Evolutionary conservation across 2,888 invertebrate genomes (phyloP), one percentile per base, ranked within the genome.

Genomic region (Eupeodes luniger): DNA sequence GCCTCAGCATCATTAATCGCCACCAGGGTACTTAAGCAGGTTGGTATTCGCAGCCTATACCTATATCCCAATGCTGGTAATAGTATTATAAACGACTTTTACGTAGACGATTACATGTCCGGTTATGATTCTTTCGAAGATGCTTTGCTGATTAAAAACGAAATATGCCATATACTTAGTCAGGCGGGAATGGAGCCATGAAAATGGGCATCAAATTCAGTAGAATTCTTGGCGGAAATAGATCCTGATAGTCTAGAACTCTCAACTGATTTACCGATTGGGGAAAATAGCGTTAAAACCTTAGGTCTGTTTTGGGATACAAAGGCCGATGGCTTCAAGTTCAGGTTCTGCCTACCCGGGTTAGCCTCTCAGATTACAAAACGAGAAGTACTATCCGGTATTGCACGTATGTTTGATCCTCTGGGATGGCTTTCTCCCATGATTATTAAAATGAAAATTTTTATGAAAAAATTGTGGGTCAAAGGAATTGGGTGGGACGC

Each of bases 391-490:
- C 61, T 70, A 7, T 55, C 57, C 9, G 67, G 55, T 40, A 40
- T 40, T 40, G 40, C 40, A 5, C 40, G 51, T 16, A 53, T 69
- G 2, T 79, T 70, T 27, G 70, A 67, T 51, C 70, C 70, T 14
- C 61, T 53, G 40, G 69, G 79, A n/a, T 34, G 61, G 36, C 40
- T 72, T 16, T 49, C 70, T 4, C 80, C 80, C 11, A 19, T 64
- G 12, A 49, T 72, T 9, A 64, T 80, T 53, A 53, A 49, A 12
- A 70, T 57, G 40, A 80, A 80, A 44, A 72, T 72, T 14, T 62
- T 72, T 34, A 70, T 80, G 57, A 62, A 80, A 34, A 51, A 47
- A n/a, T 14, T 80, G 16, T 80, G 80, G 64, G 12, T 44, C 2
- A 10, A n/a, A 34, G 61, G 62, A 19, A 36, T 72, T 14, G 49